These are phyloP conservation scores for Rachycentron canadum DNA, from an alignment of 2,797 vertebrate genomes.

Conservation along the genomic window DNA sequence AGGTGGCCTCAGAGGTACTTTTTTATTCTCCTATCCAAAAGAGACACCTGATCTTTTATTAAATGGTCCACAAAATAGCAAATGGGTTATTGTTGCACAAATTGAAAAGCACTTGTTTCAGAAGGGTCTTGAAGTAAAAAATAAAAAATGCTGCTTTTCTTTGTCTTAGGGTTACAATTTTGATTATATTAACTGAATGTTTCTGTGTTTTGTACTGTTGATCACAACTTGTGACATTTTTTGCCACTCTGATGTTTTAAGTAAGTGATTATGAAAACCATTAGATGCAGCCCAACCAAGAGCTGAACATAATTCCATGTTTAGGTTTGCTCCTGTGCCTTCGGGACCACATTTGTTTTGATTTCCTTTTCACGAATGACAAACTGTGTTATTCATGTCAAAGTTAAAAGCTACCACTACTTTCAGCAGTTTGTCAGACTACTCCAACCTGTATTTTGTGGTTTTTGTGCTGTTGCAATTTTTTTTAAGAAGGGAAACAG, in stretches of 20 bases:
- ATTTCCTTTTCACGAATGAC: background rate
- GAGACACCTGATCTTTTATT: constrained; percentile 24
- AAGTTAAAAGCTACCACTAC: background rate
- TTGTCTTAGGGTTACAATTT: background rate
- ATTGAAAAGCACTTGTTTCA: background rate
- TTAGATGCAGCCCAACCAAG: background rate
- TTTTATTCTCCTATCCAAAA: background rate
- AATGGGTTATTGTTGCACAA: background rate
- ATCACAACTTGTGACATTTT: background rate
- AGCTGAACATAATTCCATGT: background rate
- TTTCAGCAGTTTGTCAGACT: constrained; percentile 6
- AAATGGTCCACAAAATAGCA: background rate
- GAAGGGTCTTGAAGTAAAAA: background rate
- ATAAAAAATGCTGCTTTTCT: background rate
- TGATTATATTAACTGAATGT: background rate
- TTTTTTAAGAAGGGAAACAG: constrained; percentile 25
- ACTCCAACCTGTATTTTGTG: background rate
- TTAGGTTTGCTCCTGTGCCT: background rate
- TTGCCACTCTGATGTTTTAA: background rate
- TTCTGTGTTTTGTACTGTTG: background rate
- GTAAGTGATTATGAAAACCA: background rate
- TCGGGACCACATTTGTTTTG: background rate
- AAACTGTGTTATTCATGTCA: background rate
- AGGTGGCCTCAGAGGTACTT: background rate
- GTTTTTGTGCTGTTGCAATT: constrained; percentile 5